Conservation (phyloP, 2,113 vertebrate species). For the Machaerirhynchus nigripectus region DNA sequence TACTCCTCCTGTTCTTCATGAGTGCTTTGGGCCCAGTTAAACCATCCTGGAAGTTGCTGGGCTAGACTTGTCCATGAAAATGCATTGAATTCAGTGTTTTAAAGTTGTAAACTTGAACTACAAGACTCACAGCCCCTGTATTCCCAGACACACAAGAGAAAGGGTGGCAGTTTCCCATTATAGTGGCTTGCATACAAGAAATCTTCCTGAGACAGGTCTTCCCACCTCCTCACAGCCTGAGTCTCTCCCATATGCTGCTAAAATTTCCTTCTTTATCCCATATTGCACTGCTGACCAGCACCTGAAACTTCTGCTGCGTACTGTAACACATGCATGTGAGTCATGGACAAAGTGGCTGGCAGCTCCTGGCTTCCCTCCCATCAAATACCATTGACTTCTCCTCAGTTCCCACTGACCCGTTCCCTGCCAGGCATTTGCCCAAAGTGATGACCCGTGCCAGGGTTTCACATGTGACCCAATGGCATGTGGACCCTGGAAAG, state of each 20-base stretch:
- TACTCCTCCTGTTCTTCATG: background rate
- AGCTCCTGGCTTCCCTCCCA: background rate
- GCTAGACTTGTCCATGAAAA: background rate
- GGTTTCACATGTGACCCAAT: accelerated
- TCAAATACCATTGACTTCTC: background rate
- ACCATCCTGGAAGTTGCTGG: background rate
- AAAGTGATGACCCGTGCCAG: background rate
- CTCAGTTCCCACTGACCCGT: background rate
- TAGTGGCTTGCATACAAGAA: background rate
- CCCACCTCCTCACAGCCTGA: background rate
- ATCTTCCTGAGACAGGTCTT: background rate
- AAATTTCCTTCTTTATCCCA: background rate
- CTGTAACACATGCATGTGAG: background rate
- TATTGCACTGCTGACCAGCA: background rate
- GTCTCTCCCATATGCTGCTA: background rate
- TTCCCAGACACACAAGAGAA: background rate
- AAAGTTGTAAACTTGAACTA: background rate
- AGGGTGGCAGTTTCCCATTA: background rate
- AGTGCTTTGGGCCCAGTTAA: background rate
- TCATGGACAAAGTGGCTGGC: background rate
- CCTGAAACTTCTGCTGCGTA: background rate
- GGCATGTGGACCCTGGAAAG: background rate
- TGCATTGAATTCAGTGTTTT: background rate
- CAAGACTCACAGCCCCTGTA: background rate
- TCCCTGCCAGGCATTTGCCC: background rate